Evolutionary conservation across 2,888 invertebrate genomes (phyloP), one percentile per base, ranked within the genome.

Genomic region (Baronia brevicornis): DNA sequence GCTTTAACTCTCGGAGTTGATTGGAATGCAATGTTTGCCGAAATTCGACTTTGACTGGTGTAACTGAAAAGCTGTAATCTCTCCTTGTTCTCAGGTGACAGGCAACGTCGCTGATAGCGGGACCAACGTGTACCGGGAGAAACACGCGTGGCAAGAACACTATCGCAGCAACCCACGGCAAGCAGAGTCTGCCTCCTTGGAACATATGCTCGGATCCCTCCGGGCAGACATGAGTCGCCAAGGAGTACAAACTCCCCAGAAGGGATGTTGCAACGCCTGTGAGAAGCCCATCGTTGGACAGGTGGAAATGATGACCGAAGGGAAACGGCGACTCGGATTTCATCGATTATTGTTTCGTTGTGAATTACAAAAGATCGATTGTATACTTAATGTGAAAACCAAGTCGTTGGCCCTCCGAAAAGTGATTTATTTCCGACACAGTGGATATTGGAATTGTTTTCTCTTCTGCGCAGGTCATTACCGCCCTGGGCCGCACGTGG

Each of bases 201-300:
- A 95, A 80, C 91, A 91, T 73, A 97, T 97, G 96, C 92, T 97
- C 75, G 96, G 96, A 52, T 94, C 92, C 51, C 88, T 96, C 54
- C 96, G 97, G 71, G 95, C 94, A 70, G 97, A 98, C 87, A 97
- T 98, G 97, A 96, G 93, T 85, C 93, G 96, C 71, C 98, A 98
- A 88, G 98, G 98, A 80, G 96, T 98, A 45, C 97, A 93, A 75
- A 98, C 98, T 44, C 96, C 97, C 57, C 97, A 98, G 73, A 98
- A 99, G 87, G 98, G 99, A 61, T 97, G 97, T 87, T 99, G 99
- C 91, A 96, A 90, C 70, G 97, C 97, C 51, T 99, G 99, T 87
- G 95, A 96, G 77, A 98, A 99, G 65, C 97, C 98, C 46, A 98
- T 99, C 78, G 97, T 98, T 40, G 99, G 99, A 54, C 97, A 98